Conservation (phyloP, 2,797 vertebrate species). For the Amazona finschi region DNA sequence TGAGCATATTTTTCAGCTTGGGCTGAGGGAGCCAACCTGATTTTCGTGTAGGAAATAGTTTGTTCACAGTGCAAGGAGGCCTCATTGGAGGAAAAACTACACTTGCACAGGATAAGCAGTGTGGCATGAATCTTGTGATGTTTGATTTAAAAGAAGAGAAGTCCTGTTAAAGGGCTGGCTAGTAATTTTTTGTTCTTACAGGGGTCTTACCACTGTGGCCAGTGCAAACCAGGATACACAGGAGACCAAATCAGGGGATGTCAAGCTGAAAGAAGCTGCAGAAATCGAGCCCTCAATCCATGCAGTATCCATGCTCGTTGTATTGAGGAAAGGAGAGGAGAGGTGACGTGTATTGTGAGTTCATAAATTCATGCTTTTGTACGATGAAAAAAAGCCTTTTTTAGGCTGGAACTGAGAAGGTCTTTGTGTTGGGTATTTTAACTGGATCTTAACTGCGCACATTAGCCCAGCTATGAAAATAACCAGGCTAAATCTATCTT, state of each 20-base stretch:
- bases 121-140: neutral
- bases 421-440: neutral
- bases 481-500: neutral
- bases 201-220: slow-evolving; percentile 93
- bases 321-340: slow-evolving; percentile 83
- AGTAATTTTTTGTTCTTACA: slow-evolving; percentile 50
- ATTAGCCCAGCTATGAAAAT: neutral
- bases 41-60: neutral
- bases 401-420: neutral
- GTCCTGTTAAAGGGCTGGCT: neutral
- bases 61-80: neutral
- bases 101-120: neutral
- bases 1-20: neutral
- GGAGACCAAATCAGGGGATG: slow-evolving; percentile 92
- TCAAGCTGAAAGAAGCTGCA: slow-evolving; percentile 86
- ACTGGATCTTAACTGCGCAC: neutral
- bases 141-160: neutral
- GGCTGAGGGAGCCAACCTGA: neutral
- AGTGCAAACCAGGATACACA: slow-evolving; percentile 88
- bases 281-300: slow-evolving; percentile 87
- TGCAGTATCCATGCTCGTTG: slow-evolving; percentile 90
- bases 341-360: slow-evolving; percentile 88
- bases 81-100: neutral
- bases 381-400: neutral
- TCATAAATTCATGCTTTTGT: neutral